These are phyloP conservation scores for Odocoileus virginianus DNA, from an alignment of 2,113 vertebrate species.

Conservation along the genomic window DNA sequence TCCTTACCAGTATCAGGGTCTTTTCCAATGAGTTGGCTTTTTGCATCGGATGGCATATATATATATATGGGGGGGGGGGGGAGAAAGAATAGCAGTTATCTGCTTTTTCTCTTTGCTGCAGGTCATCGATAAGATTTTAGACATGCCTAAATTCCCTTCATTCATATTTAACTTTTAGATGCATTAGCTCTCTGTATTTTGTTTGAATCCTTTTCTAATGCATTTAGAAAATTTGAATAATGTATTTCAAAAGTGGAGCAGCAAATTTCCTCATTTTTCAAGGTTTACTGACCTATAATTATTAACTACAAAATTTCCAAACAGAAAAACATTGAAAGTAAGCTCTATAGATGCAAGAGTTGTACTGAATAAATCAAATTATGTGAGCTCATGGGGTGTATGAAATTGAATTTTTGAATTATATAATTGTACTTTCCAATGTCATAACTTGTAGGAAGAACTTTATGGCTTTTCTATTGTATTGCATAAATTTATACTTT, in stretches of 20 bases:
- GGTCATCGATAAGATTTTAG: not conserved
- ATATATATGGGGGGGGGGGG: not conserved
- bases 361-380: not conserved
- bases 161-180: not conserved
- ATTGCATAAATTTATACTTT: not conserved
- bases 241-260: not conserved
- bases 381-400: not conserved
- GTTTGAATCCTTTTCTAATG: not conserved
- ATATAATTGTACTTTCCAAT: not conserved
- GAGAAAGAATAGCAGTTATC: not conserved
- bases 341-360: not conserved
- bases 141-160: not conserved
- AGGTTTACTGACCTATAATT: not conserved
- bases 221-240: not conserved
- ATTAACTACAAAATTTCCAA: not conserved
- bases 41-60: not conserved
- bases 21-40: not conserved
- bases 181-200: not conserved
- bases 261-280: not conserved
- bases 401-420: slow-evolving; percentile 6
- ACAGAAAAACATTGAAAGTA: not conserved
- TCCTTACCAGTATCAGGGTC: not conserved
- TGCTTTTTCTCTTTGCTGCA: not conserved
- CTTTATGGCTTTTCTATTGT: not conserved
- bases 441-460: not conserved